Base-by-base conservation (phyloP, 2,888 invertebrate species). In the Andrena bicolor region DNA sequence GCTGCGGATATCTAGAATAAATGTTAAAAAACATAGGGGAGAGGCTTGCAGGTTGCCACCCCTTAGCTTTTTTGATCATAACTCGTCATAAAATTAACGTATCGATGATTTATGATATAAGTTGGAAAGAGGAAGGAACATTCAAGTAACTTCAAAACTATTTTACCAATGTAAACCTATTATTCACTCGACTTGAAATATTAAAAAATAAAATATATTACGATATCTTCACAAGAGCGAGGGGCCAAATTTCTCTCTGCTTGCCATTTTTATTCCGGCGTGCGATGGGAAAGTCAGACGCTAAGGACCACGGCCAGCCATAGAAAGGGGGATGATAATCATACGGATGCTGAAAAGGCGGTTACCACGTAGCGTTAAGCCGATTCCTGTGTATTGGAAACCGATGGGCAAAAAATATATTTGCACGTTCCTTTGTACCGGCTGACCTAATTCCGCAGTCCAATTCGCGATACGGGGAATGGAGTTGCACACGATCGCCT, bases 381-480 rank as follows among this genome's bases (percentile, higher is more conserved):
- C 65, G 86, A 68, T 79, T 72, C 51, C 32, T 28, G 8, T 60
- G 69, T 60, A 76, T 85, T 16, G 74, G 53, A 81, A 69, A 65
- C 65, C 75, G 73, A 75, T 75, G 69, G 20, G 16, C 26, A 61
- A 74, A 73, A 72, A 85, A 82, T 76, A 82, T 77, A 80, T 71
- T 70, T 51, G 64, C 70, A 26, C 61, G 71, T 58, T 69, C 72
- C 69, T 76, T 77, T 80, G 60, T 60, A 63, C 53, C 13, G 16
- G 32, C 32, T 53, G 78, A 87, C 82, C 82, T 76, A 75, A 77
- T 86, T 82, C 63, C 49, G 23, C 48, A 69, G 74, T 75, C 69
- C 75, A 72, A 79, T 86, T 76, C 79, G 76, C 84, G 74, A 72
- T 72, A 73, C 71, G 20, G 23, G 23, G 63, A 80, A 73, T 23